Evolutionary conservation across 2,113 vertebrate genomes (phyloP).

Genomic region (Uria lomvia): DNA sequence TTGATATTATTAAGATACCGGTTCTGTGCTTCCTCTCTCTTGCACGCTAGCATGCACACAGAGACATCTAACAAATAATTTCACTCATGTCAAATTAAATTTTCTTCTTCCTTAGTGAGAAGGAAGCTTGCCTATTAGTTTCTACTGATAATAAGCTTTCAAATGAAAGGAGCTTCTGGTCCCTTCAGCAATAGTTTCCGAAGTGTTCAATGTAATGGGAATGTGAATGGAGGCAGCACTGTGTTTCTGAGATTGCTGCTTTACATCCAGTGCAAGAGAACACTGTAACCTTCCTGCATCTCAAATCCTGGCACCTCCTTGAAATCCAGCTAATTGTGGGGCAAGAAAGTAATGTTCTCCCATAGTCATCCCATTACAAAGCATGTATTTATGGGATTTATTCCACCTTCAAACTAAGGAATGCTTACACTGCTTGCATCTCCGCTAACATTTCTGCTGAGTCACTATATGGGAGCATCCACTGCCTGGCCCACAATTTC

Average conservation of each 20-base stretch:
- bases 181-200: not conserved
- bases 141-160: not conserved
- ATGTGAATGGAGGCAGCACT: not conserved
- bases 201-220: not conserved
- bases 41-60: not conserved
- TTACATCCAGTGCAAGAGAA: not conserved
- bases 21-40: not conserved
- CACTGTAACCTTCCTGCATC: not conserved
- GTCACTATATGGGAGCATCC: not conserved
- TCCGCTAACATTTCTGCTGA: not conserved
- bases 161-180: not conserved
- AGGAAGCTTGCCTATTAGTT: not conserved
- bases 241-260: not conserved
- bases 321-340: not conserved
- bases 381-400: not conserved
- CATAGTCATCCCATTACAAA: not conserved
- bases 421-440: not conserved
- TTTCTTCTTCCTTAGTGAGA: not conserved
- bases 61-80: slow-evolving; percentile 1
- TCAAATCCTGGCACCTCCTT: not conserved
- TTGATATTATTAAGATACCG: not conserved
- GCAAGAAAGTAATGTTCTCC: not conserved
- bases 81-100: not conserved
- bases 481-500: not conserved
- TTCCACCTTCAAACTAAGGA: not conserved